These are phyloP conservation scores for Brachionus plicatilis DNA, from an alignment of 1,140 invertebrate species.

Conservation along the genomic window DNA sequence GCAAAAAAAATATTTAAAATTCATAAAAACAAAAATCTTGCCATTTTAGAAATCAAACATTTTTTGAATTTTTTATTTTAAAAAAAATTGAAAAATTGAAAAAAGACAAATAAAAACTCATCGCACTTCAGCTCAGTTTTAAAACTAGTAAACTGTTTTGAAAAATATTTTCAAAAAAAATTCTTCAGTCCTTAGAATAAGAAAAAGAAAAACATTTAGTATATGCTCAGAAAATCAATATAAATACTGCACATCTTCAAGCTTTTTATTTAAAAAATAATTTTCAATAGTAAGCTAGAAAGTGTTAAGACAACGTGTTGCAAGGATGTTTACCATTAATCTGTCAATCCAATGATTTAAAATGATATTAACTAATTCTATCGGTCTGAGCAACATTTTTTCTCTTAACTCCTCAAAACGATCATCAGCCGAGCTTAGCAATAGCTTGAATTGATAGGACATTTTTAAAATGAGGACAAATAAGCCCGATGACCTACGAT, in stretches of 20 bases:
- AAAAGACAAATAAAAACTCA: not conserved
- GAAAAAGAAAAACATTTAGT: not conserved
- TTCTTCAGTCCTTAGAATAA: not conserved
- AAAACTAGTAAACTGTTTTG: not conserved
- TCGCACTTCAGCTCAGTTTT: not conserved
- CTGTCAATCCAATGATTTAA: conserved; percentile 41
- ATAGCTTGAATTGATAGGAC: conserved; percentile 5
- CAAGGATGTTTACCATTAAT: conserved; percentile 30
- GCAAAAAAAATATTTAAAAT: not conserved
- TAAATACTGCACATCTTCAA: not conserved
- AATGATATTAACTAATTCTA: conserved; percentile 25
- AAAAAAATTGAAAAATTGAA: not conserved
- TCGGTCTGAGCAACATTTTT: conserved; percentile 28
- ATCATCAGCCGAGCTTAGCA: not conserved
- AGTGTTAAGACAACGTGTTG: not conserved
- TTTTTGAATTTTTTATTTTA: not conserved
- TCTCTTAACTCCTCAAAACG: conserved; percentile 3
- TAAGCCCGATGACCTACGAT: conserved; percentile 22
- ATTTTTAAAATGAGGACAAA: conserved; percentile 29
- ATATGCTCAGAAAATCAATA: not conserved
- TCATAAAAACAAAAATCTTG: not conserved
- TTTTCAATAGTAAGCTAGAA: not conserved
- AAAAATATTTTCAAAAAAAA: not conserved
- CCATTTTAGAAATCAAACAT: no score
- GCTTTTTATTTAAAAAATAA: not conserved